These are phyloP conservation scores for Pachyuromys duprasi DNA, from an alignment of 2,797 vertebrate genomes.

Conservation along the genomic window DNA sequence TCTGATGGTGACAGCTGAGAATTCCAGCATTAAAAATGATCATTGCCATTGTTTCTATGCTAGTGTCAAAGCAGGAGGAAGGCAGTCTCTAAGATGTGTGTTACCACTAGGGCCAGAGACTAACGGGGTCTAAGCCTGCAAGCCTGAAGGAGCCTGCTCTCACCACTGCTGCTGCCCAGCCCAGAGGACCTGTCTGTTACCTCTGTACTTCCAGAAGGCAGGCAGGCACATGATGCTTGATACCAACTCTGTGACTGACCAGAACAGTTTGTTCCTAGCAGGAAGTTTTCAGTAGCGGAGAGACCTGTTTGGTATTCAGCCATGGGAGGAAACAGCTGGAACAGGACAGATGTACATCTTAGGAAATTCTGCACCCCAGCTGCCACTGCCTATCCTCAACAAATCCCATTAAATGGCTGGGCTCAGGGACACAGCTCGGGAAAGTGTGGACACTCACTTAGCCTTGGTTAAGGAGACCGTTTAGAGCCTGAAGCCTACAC, in stretches of 20 bases:
- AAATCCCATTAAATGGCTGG: constrained; percentile 67
- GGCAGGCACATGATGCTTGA: background rate
- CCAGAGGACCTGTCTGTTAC: background rate
- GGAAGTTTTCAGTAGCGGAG: constrained; percentile 70
- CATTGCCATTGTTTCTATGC: constrained; percentile 55
- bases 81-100: constrained; percentile 30
- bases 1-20: constrained; percentile 29
- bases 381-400: constrained; percentile 74
- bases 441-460: background rate
- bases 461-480: background rate
- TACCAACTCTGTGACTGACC: constrained; percentile 10
- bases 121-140: background rate
- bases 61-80: constrained; percentile 64
- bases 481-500: constrained; percentile 10
- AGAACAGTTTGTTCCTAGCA: constrained; percentile 66
- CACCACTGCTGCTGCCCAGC: background rate
- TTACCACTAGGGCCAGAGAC: constrained; percentile 64
- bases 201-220: background rate
- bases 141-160: background rate
- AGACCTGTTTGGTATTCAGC: constrained; percentile 74
- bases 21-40: constrained; percentile 62
- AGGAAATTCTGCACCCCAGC: constrained; percentile 78
- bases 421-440: constrained; percentile 49
- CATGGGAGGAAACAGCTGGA: constrained; percentile 80
- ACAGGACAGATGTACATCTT: constrained; percentile 78